Evolutionary conservation across 2,797 vertebrate genomes (phyloP).

Genomic region (Tragopan temminckii): DNA sequence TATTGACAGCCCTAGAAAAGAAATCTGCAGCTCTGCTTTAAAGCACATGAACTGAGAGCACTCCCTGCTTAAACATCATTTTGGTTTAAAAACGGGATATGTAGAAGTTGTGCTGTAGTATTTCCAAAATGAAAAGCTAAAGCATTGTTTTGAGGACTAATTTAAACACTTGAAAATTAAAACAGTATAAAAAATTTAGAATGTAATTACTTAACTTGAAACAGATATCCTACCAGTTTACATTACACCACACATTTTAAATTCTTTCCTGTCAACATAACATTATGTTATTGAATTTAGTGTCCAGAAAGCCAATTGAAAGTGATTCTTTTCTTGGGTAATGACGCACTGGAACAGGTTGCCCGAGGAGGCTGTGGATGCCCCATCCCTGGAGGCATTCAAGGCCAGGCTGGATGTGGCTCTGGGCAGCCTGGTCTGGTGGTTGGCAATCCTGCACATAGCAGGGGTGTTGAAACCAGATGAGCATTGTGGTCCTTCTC

Average conservation of each 20-base stretch:
- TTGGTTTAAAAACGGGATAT: background rate
- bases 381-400: no score
- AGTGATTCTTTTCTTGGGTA: background rate
- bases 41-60: rapidly evolving
- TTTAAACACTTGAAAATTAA: background rate
- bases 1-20: background rate
- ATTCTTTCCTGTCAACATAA: background rate
- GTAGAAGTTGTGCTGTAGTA: background rate
- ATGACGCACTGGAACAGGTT: no score
- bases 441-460: no score
- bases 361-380: no score
- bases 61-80: background rate
- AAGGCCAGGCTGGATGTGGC: no score
- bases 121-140: background rate
- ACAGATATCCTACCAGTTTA: background rate
- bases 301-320: background rate
- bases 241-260: background rate
- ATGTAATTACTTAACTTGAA: background rate
- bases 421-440: no score
- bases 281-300: background rate
- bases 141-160: background rate
- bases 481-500: no score
- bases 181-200: background rate
- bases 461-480: no score
- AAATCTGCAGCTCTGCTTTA: background rate